Evolutionary conservation across 2,888 invertebrate species (phyloP), one percentile per base, ranked within the genome.

Genomic region (Eulithis prunata): DNA sequence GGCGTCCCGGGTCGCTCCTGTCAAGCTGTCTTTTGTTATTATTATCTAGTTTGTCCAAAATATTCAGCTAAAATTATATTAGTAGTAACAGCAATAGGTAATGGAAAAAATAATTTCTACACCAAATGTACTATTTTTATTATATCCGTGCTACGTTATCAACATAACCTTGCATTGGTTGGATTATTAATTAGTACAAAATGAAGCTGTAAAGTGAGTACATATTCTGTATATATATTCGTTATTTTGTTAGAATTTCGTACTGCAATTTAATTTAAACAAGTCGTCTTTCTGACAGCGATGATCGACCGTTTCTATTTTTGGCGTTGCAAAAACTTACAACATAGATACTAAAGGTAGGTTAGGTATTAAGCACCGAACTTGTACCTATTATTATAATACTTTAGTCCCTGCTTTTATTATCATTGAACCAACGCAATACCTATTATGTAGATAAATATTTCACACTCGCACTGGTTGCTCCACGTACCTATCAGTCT

Each of bases 1-100:
- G 4, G 2, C 21, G 2, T 21, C 13, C 43, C 55, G 43, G 46
- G 28, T 12, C 36, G 21, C 14, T 43, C 21, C 60, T 61, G 53
- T 62, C 60, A 61, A 69, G 12, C 59, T 64, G 55, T 68, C 57
- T 63, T 68, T 71, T 75, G 71, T 75, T 73, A 53, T 74, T 69
- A 69, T 71, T 71, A 49, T 49, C 49, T 21, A 47, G 21, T 10
- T 21, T 21, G 21, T 49, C 10, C 21, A 21, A 49, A 49, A 49
- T 47, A 47, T 21, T 10, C 14, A 49, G 21, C 10, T 13, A 8
- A 14, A 47, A 10, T 7, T 41, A 41, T 1, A 41, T 41, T 41
- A 41, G 3, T 10, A 21, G 21, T 21, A 21, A 21, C 3, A 45
- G 46, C 51, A 32, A 57, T 36, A n/a, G n/a, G n/a, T n/a, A 28